Percentiles rank a stretch among this genome's conserved stretches.
Evolutionary conservation across 2,797 vertebrate species (phyloP).

Genomic region (Prunella strophiata): DNA sequence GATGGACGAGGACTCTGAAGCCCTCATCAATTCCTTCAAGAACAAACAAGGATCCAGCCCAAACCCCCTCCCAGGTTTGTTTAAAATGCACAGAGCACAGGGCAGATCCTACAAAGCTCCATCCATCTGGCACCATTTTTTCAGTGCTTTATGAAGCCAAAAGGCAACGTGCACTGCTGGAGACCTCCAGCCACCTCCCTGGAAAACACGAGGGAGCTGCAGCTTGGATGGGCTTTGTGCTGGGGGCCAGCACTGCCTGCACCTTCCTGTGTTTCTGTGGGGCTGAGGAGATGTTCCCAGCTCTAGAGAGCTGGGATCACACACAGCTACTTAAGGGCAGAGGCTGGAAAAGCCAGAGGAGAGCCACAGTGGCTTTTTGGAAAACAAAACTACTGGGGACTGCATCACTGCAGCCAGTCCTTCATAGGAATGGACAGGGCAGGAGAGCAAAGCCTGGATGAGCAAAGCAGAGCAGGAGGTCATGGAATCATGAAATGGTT

Average conservation of each 20-base stretch:
- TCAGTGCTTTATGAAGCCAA: neutral
- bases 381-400: neutral
- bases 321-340: neutral
- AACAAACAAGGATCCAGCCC: conserved; percentile 50
- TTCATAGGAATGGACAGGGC: neutral
- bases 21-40: conserved; percentile 30
- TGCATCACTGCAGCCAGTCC: neutral
- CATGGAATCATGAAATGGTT: too few species aligned
- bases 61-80: conserved; percentile 27
- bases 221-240: neutral
- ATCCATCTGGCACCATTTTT: conserved; percentile 21
- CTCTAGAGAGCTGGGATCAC: neutral
- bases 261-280: neutral
- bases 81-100: conserved; percentile 35
- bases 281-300: neutral
- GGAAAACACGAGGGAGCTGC: neutral
- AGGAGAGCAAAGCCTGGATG: neutral
- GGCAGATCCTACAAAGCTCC: conserved; percentile 16
- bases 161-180: neutral
- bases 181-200: neutral
- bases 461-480: neutral
- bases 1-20: conserved; percentile 52
- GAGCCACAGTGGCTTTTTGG: neutral
- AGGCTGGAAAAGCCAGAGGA: neutral
- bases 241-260: neutral